Evolutionary conservation across 2,113 vertebrate genomes (phyloP).

Genomic region (Stictonetta naevosa): DNA sequence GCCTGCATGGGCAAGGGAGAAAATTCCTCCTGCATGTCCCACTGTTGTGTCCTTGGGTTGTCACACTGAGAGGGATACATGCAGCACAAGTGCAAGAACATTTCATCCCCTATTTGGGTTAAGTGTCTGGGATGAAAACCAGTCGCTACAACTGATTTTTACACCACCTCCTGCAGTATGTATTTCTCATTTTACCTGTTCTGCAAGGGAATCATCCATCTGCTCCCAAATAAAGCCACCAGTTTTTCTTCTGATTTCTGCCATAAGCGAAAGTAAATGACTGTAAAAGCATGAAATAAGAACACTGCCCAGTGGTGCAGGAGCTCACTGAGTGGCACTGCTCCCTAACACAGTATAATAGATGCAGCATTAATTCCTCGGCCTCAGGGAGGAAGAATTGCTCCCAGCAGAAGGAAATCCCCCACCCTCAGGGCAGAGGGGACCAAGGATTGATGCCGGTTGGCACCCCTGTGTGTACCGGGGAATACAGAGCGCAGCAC

Average conservation of each 20-base stretch:
- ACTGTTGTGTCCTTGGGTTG: background rate
- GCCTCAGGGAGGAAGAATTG: background rate
- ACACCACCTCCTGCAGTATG: background rate
- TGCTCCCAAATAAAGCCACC: constrained; percentile 83
- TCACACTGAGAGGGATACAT: background rate
- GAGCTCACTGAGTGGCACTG: rapidly evolving
- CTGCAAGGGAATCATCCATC: background rate
- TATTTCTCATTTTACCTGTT: constrained; percentile 69
- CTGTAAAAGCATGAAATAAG: background rate
- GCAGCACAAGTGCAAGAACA: background rate
- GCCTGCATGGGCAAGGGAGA: background rate
- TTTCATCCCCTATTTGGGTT: rapidly evolving
- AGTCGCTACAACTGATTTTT: background rate
- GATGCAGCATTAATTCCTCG: no score
- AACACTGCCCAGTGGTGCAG: rapidly evolving
- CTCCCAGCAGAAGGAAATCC: background rate
- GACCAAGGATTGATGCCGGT: background rate
- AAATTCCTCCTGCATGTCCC: background rate
- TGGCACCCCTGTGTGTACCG: background rate
- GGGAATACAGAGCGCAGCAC: background rate
- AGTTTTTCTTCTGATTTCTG: constrained; percentile 80
- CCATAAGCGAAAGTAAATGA: background rate
- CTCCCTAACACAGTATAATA: rapidly evolving
- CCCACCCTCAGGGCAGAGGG: background rate
- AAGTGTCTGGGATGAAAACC: background rate